Percentiles rank a stretch among this genome's conserved stretches.
Conservation (phyloP, 2,797 vertebrate genomes). For the Anguilla obscura region DNA sequence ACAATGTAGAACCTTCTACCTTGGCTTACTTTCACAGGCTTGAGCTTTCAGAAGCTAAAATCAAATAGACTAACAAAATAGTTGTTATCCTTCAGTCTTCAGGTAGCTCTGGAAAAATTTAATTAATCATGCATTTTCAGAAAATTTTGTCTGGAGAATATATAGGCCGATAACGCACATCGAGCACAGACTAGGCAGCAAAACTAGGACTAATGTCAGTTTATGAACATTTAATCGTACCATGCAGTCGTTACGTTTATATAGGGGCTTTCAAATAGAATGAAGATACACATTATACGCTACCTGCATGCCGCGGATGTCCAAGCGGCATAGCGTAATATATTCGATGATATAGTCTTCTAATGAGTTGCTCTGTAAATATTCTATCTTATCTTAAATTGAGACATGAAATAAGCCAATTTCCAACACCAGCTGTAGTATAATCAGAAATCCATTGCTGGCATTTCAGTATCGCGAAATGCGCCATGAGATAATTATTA, state of each 20-base stretch:
- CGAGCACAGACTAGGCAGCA: slow-evolving; percentile 3
- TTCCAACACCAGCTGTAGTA: slow-evolving; percentile 40
- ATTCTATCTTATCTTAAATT: slow-evolving; percentile 38
- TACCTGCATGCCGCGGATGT: neutral
- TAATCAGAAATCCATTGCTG: slow-evolving; percentile 50
- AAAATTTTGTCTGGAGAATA: neutral
- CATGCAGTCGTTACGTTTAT: neutral
- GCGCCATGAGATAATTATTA: slow-evolving; percentile 65
- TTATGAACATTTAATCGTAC: slow-evolving; percentile 3
- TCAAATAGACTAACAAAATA: neutral
- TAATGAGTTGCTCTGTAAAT: slow-evolving; percentile 35
- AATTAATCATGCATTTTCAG: neutral
- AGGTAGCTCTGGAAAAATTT: no score
- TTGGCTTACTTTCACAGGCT: neutral
- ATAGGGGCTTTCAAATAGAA: neutral
- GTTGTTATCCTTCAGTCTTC: neutral
- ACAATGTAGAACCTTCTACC: neutral
- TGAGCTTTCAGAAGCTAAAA: neutral
- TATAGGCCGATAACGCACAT: slow-evolving; percentile 12
- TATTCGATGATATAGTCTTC: slow-evolving; percentile 31
- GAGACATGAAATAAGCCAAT: slow-evolving; percentile 38
- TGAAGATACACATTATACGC: no score
- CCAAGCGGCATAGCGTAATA: slow-evolving; percentile 13
- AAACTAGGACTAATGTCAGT: neutral
- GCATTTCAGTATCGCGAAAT: slow-evolving; percentile 46